Conservation (phyloP, 2,797 vertebrate genomes). For the Phataginus tricuspis region DNA sequence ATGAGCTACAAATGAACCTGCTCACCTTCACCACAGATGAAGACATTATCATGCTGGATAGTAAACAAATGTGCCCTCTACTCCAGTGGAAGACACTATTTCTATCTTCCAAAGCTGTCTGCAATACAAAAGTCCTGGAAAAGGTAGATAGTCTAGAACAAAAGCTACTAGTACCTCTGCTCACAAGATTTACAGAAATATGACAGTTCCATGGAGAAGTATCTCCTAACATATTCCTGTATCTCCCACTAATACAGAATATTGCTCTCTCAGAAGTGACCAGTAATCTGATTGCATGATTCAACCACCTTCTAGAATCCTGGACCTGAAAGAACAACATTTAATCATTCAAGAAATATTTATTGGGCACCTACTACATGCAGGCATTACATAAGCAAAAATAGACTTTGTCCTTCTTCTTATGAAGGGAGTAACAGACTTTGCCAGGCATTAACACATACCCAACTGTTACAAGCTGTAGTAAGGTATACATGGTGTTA, state of each 20-base stretch:
- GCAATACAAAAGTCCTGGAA: slow-evolving; percentile 26
- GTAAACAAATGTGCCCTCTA: background rate
- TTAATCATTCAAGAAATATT: slow-evolving; percentile 38
- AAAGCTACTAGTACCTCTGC: background rate
- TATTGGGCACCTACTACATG: background rate
- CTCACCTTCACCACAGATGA: background rate
- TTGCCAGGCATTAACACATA: background rate
- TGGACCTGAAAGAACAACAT: background rate
- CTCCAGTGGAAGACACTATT: background rate
- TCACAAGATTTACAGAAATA: background rate
- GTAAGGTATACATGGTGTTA: background rate
- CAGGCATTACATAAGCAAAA: background rate
- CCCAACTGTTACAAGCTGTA: background rate
- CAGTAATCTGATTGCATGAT: slow-evolving; percentile 15
- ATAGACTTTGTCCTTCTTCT: background rate
- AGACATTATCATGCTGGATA: background rate
- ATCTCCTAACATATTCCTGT: background rate
- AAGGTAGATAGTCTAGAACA: background rate
- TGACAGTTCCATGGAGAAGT: background rate
- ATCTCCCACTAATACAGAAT: slow-evolving; percentile 8
- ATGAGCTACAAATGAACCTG: background rate
- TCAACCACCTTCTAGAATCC: slow-evolving; percentile 7
- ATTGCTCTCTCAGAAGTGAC: background rate
- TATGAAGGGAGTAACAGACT: background rate
- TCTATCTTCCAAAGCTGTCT: slow-evolving; percentile 10